These are phyloP conservation scores for Ditula angustiorana DNA, from an alignment of 2,888 invertebrate genomes.

Conservation along the genomic window DNA sequence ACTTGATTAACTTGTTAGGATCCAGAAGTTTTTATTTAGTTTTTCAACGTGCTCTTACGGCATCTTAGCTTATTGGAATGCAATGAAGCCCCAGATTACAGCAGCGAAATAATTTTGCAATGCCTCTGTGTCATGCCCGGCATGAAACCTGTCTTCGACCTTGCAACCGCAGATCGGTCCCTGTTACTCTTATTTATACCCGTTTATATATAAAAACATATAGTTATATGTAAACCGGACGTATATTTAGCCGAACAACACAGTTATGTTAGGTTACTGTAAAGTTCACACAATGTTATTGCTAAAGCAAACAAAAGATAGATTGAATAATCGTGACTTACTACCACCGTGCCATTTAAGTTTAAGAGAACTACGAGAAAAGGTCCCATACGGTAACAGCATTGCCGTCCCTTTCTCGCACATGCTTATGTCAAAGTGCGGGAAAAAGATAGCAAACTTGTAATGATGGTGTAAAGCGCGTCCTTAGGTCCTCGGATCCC, in stretches of 20 bases:
- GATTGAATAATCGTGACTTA: slow-evolving; percentile 23
- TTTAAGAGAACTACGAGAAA: no score
- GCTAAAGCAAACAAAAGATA: slow-evolving; percentile 8
- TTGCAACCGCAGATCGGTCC: slow-evolving; percentile 52
- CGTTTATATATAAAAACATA: background rate
- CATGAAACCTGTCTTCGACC: slow-evolving; percentile 72
- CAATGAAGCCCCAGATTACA: slow-evolving; percentile 14
- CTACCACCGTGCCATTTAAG: slow-evolving; percentile 23
- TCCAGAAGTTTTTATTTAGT: no score
- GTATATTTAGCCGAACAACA: background rate
- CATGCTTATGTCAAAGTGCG: no score
- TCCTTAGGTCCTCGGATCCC: no score
- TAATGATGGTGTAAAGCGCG: no score
- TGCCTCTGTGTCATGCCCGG: slow-evolving; percentile 21
- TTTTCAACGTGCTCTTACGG: no score
- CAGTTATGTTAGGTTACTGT: background rate
- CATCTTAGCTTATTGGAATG: background rate
- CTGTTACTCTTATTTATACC: slow-evolving; percentile 31
- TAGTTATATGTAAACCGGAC: slow-evolving; percentile 1
- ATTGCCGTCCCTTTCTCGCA: no score
- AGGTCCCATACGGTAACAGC: no score
- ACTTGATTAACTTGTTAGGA: no score
- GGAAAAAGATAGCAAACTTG: no score
- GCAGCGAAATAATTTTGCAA: slow-evolving; percentile 20
- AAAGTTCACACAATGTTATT: slow-evolving; percentile 34